These are phyloP conservation scores for Antitype chi DNA, from an alignment of 2,888 invertebrate genomes.

Conservation along the genomic window DNA sequence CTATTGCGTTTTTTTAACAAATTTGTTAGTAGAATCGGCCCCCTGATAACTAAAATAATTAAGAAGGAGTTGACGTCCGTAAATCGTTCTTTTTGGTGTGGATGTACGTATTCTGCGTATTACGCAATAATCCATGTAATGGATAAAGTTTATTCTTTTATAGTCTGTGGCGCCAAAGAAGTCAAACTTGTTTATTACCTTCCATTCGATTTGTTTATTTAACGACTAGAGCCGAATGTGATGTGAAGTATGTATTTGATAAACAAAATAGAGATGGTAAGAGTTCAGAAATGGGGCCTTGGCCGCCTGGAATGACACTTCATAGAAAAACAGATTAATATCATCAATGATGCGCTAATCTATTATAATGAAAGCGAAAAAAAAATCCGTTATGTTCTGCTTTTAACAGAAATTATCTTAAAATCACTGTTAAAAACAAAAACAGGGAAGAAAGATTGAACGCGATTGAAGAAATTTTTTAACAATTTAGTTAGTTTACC, in stretches of 20 bases:
- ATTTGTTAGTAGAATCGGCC: too few relatives aligned
- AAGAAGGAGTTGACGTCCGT: slow-evolving; percentile 25
- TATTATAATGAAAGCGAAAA: background rate
- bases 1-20: too few relatives aligned
- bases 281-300: background rate
- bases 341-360: background rate
- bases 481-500: background rate
- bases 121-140: background rate
- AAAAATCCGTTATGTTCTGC: background rate
- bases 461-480: background rate
- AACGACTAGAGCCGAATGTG: background rate
- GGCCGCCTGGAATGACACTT: background rate
- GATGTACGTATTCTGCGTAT: slow-evolving; percentile 7
- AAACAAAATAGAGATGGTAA: background rate
- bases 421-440: background rate
- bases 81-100: background rate
- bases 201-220: slow-evolving; percentile 23
- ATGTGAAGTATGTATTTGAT: slow-evolving; percentile 25
- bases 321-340: background rate
- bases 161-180: slow-evolving; percentile 22
- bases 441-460: background rate
- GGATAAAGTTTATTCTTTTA: slow-evolving; percentile 35
- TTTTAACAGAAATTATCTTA: background rate
- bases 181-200: slow-evolving; percentile 35
- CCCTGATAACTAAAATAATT: slow-evolving; percentile 44